phyloP scores from a whole-genome alignment of 1,140 invertebrate species.

The Cherax destructor region DNA sequence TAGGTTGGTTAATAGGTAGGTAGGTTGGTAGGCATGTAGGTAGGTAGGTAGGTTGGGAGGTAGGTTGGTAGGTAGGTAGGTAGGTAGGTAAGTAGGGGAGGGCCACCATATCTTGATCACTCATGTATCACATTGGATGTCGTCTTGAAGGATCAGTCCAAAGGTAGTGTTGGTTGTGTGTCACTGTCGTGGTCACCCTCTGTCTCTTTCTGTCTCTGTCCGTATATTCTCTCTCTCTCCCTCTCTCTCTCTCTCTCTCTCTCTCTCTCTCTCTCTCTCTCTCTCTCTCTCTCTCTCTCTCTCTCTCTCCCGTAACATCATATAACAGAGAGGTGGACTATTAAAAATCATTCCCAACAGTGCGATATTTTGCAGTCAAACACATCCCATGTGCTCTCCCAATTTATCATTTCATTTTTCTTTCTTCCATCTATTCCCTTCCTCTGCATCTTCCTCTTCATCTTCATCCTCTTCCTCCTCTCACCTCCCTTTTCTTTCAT shows the following conservation, averaged over 20 bases:
- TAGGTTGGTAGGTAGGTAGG: no score
- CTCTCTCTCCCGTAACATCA: neutral
- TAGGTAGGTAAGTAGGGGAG: no score
- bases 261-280: constrained; percentile 51
- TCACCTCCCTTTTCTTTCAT: neutral
- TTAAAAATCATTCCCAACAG: no score
- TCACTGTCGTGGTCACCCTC: neutral
- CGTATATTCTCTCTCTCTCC: neutral
- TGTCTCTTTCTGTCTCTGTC: constrained; percentile 14
- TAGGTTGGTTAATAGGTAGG: no score
- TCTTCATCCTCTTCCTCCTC: neutral
- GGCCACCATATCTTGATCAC: constrained; percentile 6
- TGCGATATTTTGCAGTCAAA: no score
- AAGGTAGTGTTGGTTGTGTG: neutral
- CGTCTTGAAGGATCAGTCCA: constrained; percentile 16
- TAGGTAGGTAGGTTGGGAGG: no score
- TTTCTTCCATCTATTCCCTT: neutral
- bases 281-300: constrained; percentile 44
- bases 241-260: constrained; percentile 41
- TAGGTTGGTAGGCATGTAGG: no score
- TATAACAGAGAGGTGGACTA: no score
- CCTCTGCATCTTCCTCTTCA: neutral
- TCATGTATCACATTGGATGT: constrained; percentile 9
- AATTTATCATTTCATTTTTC: neutral
- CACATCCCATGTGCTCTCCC: neutral